Percentiles rank a stretch among this genome's conserved stretches.
Conservation (phyloP, 2,797 vertebrate species). For the Urocyon cinereoargenteus region DNA sequence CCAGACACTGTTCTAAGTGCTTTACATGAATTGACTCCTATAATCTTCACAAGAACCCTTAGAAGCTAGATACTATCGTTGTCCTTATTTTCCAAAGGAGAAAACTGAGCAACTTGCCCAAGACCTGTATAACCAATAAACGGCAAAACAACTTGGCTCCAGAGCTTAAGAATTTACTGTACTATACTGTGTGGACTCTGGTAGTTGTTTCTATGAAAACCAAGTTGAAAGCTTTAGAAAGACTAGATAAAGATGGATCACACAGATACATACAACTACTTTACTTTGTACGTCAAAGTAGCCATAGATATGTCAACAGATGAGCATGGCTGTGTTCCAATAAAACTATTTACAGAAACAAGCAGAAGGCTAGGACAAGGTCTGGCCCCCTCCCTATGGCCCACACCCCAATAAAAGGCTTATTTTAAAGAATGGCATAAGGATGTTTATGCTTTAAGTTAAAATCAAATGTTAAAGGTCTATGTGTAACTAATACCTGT, state of each 20-base stretch:
- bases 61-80: slow-evolving; percentile 37
- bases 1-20: background rate
- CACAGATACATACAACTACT: background rate
- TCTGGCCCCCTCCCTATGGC: background rate
- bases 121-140: slow-evolving; percentile 20
- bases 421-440: slow-evolving; percentile 51
- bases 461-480: slow-evolving; percentile 36
- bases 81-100: slow-evolving; percentile 39
- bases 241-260: slow-evolving; percentile 43
- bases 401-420: background rate
- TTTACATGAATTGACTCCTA: slow-evolving; percentile 48
- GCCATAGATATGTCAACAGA: slow-evolving; percentile 39
- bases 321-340: background rate
- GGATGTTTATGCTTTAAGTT: slow-evolving; percentile 27
- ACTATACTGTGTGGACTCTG: background rate
- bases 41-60: slow-evolving; percentile 37
- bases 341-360: slow-evolving; percentile 59
- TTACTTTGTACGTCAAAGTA: background rate
- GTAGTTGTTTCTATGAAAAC: slow-evolving; percentile 53
- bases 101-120: slow-evolving; percentile 47
- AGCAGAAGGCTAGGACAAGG: background rate
- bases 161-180: background rate
- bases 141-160: slow-evolving; percentile 33
- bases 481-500: background rate
- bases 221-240: slow-evolving; percentile 37